Conservation (phyloP, 2,113 vertebrate species). For the Eptatretus burgeri region DNA sequence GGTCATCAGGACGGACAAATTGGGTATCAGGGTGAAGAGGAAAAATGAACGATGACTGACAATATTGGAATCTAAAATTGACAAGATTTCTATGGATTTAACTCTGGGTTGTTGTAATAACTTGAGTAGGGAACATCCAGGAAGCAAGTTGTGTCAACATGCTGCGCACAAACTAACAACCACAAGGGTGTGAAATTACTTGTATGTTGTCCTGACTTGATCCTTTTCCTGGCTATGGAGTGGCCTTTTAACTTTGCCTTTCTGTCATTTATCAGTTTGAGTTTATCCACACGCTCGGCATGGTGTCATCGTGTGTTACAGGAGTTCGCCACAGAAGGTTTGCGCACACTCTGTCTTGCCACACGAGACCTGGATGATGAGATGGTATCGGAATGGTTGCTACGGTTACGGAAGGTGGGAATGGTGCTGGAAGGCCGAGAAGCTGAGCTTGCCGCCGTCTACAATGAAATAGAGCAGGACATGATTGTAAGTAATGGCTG, state of each 20-base stretch:
- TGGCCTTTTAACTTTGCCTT: not conserved
- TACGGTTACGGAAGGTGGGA: slow-evolving; percentile 20
- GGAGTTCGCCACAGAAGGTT: slow-evolving; percentile 32
- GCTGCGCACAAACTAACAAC: too few relatives aligned
- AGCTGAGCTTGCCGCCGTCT: slow-evolving; percentile 37
- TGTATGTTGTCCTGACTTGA: not conserved
- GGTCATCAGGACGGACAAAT: too few relatives aligned
- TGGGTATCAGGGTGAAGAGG: too few relatives aligned
- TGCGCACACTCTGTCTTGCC: slow-evolving; percentile 26
- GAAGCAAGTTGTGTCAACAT: too few relatives aligned
- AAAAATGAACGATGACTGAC: too few relatives aligned
- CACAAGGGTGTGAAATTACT: not conserved
- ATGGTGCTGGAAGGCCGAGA: slow-evolving; percentile 19
- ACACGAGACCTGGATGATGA: slow-evolving; percentile 26
- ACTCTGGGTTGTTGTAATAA: too few relatives aligned
- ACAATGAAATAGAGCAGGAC: slow-evolving; percentile 54
- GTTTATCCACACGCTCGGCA: too few relatives aligned
- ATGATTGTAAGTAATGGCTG: slow-evolving; percentile 32
- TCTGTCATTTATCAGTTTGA: not conserved
- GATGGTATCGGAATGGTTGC: slow-evolving; percentile 23
- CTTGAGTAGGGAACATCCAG: too few relatives aligned
- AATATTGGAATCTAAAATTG: too few relatives aligned
- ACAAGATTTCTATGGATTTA: too few relatives aligned
- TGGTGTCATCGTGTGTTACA: slow-evolving; percentile 9
- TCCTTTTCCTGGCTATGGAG: not conserved